A percentile compares a stretch with the other conserved stretches of the same genome.
Conservation (phyloP, 2,888 invertebrate genomes). For the Ectemnius lituratus region DNA sequence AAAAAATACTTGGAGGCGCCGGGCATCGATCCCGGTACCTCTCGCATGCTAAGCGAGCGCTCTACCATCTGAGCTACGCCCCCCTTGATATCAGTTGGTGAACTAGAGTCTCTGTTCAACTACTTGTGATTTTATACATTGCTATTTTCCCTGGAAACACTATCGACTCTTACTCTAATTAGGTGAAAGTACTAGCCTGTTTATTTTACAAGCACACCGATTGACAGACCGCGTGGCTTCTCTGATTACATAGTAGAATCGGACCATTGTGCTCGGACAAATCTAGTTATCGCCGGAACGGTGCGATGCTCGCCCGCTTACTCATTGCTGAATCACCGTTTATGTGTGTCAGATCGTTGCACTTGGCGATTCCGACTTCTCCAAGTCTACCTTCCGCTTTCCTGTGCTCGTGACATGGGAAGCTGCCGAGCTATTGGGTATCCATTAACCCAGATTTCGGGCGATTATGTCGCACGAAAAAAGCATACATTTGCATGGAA, state of each 20-base stretch:
- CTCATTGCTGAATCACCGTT: constrained; percentile 49
- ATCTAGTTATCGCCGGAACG: constrained; percentile 33
- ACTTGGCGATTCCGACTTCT: constrained; percentile 19
- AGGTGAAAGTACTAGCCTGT: no score
- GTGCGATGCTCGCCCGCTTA: constrained; percentile 21
- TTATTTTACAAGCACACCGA: no score
- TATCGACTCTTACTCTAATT: not conserved
- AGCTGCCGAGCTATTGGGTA: no score
- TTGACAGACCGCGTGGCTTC: no score
- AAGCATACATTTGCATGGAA: no score
- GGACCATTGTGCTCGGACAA: constrained; percentile 37
- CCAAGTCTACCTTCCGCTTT: not conserved
- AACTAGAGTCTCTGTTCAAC: not conserved
- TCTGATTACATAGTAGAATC: constrained; percentile 24
- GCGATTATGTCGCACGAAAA: no score
- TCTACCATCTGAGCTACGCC: constrained; percentile 77
- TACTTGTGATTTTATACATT: no score
- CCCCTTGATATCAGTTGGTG: constrained; percentile 51
- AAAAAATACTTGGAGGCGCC: constrained; percentile 67
- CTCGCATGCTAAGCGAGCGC: constrained; percentile 77
- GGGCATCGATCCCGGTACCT: constrained; percentile 76
- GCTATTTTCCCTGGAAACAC: not conserved
- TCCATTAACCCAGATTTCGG: no score
- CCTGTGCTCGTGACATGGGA: no score
- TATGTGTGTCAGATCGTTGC: constrained; percentile 57